Evolutionary conservation across 2,888 invertebrate genomes (phyloP).

Genomic region (Amaurobius ferox): DNA sequence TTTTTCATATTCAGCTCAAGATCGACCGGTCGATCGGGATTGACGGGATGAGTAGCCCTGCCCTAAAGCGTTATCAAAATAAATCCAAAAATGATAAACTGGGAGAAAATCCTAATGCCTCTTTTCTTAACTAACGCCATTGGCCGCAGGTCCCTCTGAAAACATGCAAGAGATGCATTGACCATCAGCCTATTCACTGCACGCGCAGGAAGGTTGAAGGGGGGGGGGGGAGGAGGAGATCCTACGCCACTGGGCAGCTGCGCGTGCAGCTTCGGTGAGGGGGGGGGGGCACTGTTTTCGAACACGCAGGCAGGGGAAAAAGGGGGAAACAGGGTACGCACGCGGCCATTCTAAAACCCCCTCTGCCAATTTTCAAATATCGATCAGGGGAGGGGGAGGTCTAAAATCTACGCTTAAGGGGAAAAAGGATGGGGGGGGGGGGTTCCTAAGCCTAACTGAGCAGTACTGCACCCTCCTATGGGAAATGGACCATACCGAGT

Average conservation of each 20-base stretch:
- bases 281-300: slow-evolving; percentile 36
- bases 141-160: slow-evolving; percentile 47
- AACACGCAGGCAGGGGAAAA: slow-evolving; percentile 24
- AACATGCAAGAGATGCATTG: slow-evolving; percentile 64
- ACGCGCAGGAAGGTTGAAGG: slow-evolving; percentile 39
- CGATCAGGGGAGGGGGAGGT: slow-evolving; percentile 56
- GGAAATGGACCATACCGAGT: slow-evolving; percentile 71
- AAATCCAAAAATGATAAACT: background rate
- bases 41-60: too few species aligned
- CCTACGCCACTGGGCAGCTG: slow-evolving; percentile 63
- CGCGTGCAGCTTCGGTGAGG: slow-evolving; percentile 43
- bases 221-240: slow-evolving; percentile 48
- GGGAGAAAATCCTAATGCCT: slow-evolving; percentile 38
- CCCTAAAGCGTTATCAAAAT: background rate
- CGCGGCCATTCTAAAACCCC: slow-evolving; percentile 63
- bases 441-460: slow-evolving; percentile 41
- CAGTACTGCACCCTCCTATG: slow-evolving; percentile 63
- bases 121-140: slow-evolving; percentile 57
- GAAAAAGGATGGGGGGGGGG: slow-evolving; percentile 55
- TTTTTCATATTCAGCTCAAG: too few species aligned
- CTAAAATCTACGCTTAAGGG: slow-evolving; percentile 70
- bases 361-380: slow-evolving; percentile 70
- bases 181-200: slow-evolving; percentile 63
- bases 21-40: too few species aligned
- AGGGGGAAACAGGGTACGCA: slow-evolving; percentile 21